Evolutionary conservation across 2,888 invertebrate species (phyloP), one percentile per base, ranked within the genome.

Genomic region (Spisula solida): DNA sequence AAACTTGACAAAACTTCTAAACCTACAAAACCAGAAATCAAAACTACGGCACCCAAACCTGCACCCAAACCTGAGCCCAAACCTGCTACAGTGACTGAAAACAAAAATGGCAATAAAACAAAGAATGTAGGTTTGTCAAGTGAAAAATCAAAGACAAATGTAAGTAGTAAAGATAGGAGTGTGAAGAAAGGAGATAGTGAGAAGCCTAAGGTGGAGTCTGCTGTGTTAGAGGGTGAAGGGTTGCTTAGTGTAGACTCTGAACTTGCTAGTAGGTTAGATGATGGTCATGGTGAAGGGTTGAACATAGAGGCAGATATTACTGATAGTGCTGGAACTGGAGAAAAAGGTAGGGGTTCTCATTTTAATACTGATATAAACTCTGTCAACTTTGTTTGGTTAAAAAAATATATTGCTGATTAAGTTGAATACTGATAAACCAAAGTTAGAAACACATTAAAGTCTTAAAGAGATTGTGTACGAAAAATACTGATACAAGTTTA

Each of bases 191-290:
- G 47, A 34, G 29, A n/a, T 29, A 31, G 34, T 34, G 41, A n/a
- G 14, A 75, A 75, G 47, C 20, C 60, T 47, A 25, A 18, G 25
- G 31, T 70, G 29, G 75, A n/a, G 20, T 81, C 31, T 34, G 70
- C 86, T 70, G 78, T 70, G 51, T 41, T 87, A 78, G 89, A 85
- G 70, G 87, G 86, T 86, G 80, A 87, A 82, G 87, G 87, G 29
- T 86, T 84, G 81, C 48, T 82, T 82, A 79, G 79, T 25, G 12
- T 41, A 79, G 81, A 78, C 10, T 78, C 85, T 56, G 79, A 83
- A 20, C 70, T 34, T 31, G 78, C 18, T 56, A 85, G 85, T 85
- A 85, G 34, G 25, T 41, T 85, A 85, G 55, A 78, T 88, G 75
- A 70, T 34, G 80, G 51, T 20, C 31, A 41, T 66, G 79, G 41